These are phyloP conservation scores for Xerus rutilus DNA, from an alignment of 2,797 vertebrate species.

Conservation along the genomic window DNA sequence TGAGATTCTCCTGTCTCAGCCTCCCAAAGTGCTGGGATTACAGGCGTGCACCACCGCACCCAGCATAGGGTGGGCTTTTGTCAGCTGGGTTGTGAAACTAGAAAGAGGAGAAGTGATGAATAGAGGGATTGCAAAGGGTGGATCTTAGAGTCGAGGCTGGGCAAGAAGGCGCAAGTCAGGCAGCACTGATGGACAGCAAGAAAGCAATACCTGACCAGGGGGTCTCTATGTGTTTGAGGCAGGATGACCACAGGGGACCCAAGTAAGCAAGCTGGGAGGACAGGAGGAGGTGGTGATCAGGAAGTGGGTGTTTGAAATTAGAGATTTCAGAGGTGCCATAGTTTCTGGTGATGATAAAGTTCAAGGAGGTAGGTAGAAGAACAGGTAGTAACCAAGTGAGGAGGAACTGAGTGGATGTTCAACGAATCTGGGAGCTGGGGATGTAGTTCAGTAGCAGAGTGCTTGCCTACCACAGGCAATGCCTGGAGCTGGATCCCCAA, in stretches of 20 bases:
- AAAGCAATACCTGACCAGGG: neutral
- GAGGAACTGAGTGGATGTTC: neutral
- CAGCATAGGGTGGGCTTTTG: neutral
- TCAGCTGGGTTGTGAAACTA: neutral
- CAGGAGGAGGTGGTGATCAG: no score
- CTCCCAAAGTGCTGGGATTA: no score
- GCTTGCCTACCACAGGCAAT: no score
- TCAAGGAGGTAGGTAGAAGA: neutral
- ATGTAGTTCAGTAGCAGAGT: no score
- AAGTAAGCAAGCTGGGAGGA: neutral
- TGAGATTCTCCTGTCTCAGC: no score
- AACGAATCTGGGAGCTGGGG: neutral
- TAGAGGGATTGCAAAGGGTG: neutral
- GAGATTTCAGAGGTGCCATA: neutral
- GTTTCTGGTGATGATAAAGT: neutral
- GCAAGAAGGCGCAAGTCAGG: neutral
- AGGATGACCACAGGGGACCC: neutral
- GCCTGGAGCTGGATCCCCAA: neutral
- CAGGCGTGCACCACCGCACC: no score
- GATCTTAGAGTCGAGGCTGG: neutral
- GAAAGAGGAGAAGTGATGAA: neutral
- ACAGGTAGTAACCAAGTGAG: neutral
- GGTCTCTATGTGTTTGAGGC: neutral
- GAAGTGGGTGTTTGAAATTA: neutral
- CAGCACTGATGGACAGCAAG: neutral